Evolutionary conservation across 2,113 vertebrate species (phyloP).

Genomic region (Archocentrus centrarchus): DNA sequence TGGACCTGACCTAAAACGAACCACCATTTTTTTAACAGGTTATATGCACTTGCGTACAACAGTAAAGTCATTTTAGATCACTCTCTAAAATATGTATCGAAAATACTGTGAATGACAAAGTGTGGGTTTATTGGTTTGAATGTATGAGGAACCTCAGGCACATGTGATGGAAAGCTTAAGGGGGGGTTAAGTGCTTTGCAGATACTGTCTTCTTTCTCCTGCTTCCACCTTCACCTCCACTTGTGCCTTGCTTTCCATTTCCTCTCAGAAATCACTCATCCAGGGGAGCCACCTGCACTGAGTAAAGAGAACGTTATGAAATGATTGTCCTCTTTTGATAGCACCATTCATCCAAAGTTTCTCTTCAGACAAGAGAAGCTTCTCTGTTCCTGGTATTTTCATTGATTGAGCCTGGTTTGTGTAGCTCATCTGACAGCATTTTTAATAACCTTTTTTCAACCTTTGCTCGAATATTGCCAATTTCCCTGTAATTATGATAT

Average conservation of each 20-base stretch:
- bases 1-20: background rate
- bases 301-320: conserved; percentile 31
- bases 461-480: conserved; percentile 18
- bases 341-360: conserved; percentile 17
- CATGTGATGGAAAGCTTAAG: background rate
- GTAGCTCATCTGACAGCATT: background rate
- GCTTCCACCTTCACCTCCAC: conserved; percentile 34
- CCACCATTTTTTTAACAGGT: background rate
- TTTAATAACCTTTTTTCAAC: conserved; percentile 50
- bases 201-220: background rate
- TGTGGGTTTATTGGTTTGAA: background rate
- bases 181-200: conserved; percentile 2
- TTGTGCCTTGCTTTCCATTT: conserved; percentile 16
- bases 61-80: background rate
- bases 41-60: background rate
- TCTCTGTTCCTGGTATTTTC: conserved; percentile 14
- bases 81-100: background rate
- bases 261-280: conserved; percentile 51
- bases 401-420: conserved; percentile 27
- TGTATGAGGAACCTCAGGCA: background rate
- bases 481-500: conserved; percentile 61
- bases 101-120: background rate
- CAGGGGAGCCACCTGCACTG: conserved; percentile 24
- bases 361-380: conserved; percentile 24
- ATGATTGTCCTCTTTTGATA: conserved; percentile 30